Conservation (phyloP, 2,113 vertebrate species). For the Athene cunicularia region DNA sequence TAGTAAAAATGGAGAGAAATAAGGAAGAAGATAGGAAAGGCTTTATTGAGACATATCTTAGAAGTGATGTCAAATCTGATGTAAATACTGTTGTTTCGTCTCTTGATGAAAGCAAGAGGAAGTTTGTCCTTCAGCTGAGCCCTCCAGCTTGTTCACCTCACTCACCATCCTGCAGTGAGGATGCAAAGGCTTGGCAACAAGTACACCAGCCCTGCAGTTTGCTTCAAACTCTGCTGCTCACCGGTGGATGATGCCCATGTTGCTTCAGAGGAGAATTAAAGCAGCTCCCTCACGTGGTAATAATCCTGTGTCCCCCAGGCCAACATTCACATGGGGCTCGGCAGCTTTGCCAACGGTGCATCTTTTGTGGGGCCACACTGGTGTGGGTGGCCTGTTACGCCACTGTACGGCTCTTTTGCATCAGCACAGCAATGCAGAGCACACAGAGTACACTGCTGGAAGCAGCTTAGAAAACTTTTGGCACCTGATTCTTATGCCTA, state of each 20-base stretch:
- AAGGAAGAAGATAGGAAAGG: not conserved
- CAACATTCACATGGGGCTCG: not conserved
- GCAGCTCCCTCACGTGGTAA: not conserved
- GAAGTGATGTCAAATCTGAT: not conserved
- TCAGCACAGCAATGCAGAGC: not conserved
- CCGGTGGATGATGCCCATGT: not conserved
- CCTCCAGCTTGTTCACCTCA: not conserved
- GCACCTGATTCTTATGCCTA: not conserved
- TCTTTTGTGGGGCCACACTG: not conserved
- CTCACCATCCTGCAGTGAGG: fast-evolving
- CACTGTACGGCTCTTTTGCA: not conserved
- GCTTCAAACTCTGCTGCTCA: not conserved
- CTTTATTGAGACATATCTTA: not conserved
- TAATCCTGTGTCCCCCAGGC: not conserved
- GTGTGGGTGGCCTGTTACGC: fast-evolving
- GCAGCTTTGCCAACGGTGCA: fast-evolving
- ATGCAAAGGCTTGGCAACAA: not conserved
- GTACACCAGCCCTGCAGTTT: not conserved
- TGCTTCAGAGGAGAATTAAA: not conserved
- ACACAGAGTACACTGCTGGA: not conserved
- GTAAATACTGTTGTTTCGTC: not conserved
- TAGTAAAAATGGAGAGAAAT: not conserved
- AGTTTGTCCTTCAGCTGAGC: not conserved
- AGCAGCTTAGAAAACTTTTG: not conserved
- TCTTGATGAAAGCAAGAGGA: not conserved